Base-by-base conservation (phyloP, 2,113 vertebrate species). In the Nesogale talazaci region DNA sequence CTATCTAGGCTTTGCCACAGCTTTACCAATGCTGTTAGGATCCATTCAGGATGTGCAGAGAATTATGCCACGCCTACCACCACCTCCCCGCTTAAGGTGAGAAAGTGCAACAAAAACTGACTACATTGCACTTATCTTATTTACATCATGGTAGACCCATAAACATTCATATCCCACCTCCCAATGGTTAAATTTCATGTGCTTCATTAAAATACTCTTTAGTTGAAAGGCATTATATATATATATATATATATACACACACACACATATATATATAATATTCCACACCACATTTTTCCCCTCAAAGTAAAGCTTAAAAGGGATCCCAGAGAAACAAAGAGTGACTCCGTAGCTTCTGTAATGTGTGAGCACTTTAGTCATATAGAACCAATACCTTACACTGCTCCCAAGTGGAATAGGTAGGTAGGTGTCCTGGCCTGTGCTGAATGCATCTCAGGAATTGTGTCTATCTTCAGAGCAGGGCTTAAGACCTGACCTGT, bases 341-440 rank as follows among this genome's bases (percentile, higher is more conserved):
- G 27, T 0, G 65, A 29, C 42, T 65, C 3, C 2, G 36, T 27
- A 5, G 1, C 29, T 75, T 16, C 29, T 19, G 11, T 1, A 36
- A 52, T 0, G 0, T 36, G 11, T 27, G 52, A n/a, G n/a, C 1
- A n/a, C 57, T 38, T n/a, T 16, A 72, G 65, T 36, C 25, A 72
- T 2, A 31, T 0, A 20, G 72, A 61, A 20, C 10, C 23, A 6
- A n/a, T 19, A 36, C 29, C 3, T 11, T 6, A 7, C 0, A 17
- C 27, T 6, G 19, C 9, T 61, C 16, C 22, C 11, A 27, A 31
- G 56, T 0, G 20, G 61, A 29, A 59, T 2, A 31, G 5, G 46
- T 52, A 52, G 46, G 46, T 52, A 52, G 40, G 38, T 10, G 27
- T 42, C 65, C 40, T 14, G 20, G 11, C 3, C 25, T 19, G 29